These are phyloP conservation scores for Eulemur coronatus DNA, from an alignment of 2,797 vertebrate species.

Conservation along the genomic window DNA sequence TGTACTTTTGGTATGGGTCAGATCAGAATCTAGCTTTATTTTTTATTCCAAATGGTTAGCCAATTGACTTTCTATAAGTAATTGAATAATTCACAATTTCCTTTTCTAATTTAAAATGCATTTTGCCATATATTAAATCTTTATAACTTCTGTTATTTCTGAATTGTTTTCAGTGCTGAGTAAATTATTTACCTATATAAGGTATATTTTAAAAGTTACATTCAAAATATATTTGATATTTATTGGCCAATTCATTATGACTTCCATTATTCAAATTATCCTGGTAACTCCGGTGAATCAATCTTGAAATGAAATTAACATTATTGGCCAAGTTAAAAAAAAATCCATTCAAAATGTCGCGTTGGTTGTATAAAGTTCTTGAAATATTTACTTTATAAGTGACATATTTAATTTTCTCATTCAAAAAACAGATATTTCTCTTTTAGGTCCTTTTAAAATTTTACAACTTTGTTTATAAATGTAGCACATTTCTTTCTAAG, in stretches of 20 bases:
- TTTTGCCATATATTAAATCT: background rate
- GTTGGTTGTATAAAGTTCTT: background rate
- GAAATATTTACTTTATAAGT: background rate
- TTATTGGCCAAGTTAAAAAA: background rate
- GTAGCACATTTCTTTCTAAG: background rate
- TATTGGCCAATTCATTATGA: background rate
- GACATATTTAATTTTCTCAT: background rate
- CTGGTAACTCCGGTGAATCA: background rate
- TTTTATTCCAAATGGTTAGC: background rate
- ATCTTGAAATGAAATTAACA: background rate
- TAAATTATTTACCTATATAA: background rate
- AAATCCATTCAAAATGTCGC: background rate
- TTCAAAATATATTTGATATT: background rate
- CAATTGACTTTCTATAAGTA: background rate
- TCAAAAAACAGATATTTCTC: background rate
- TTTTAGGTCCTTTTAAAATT: background rate
- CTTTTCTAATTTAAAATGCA: background rate
- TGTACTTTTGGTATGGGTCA: background rate
- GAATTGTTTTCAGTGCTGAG: background rate
- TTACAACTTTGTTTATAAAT: background rate
- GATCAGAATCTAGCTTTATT: background rate
- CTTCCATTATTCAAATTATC: background rate
- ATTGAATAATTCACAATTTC: background rate
- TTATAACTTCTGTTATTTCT: background rate
- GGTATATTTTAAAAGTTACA: background rate